A percentile compares a stretch with the other conserved stretches of the same genome.
phyloP scores from a whole-genome alignment of 1,140 invertebrate genomes.

The Vollenhovia emeryi region DNA sequence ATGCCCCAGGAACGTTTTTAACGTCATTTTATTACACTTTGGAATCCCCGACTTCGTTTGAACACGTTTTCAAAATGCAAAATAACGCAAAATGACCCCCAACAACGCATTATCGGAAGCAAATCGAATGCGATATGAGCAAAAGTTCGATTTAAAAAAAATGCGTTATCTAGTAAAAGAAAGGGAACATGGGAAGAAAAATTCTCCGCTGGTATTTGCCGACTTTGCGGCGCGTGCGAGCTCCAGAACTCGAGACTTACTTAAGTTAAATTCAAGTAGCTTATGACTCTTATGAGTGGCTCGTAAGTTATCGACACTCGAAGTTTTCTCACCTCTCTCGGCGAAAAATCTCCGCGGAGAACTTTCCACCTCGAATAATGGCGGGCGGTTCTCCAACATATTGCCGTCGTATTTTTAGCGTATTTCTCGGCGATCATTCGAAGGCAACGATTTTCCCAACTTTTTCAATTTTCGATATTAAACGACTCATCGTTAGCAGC shows the following conservation, averaged over 20 bases:
- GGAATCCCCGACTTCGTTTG: no score
- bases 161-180: background rate
- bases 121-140: background rate
- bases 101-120: background rate
- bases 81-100: no score
- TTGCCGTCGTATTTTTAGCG: background rate
- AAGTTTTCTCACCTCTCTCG: background rate
- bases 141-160: background rate
- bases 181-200: background rate
- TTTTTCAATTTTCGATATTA: background rate
- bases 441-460: background rate
- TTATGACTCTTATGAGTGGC: slow-evolving; percentile 10
- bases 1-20: no score
- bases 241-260: background rate
- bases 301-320: slow-evolving; percentile 29
- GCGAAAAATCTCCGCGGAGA: background rate
- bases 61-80: no score
- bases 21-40: no score
- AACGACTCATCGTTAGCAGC: background rate
- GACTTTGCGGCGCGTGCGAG: slow-evolving; percentile 22
- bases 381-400: background rate
- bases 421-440: background rate
- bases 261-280: slow-evolving; percentile 46
- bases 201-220: background rate
- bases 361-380: slow-evolving; percentile 7